These are phyloP conservation scores for Ceratina australensis DNA, from an alignment of 1,140 invertebrate genomes.

Conservation along the genomic window DNA sequence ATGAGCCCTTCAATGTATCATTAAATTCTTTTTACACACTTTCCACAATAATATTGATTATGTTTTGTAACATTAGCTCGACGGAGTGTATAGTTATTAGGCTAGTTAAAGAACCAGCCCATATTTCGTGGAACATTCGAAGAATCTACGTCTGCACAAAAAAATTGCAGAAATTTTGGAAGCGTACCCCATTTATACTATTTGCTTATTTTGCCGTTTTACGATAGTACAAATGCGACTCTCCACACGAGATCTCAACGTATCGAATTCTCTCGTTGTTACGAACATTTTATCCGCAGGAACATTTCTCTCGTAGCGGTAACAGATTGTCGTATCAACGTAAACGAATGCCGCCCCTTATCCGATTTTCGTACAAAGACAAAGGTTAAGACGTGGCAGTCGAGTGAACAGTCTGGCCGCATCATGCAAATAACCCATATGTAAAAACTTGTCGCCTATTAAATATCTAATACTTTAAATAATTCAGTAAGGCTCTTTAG, in stretches of 20 bases:
- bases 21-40: slow-evolving; percentile 39
- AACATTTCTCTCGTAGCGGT: slow-evolving; percentile 47
- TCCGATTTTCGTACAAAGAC: slow-evolving; percentile 25
- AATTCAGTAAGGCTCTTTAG: slow-evolving; percentile 42
- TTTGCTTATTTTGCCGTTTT: slow-evolving; percentile 4
- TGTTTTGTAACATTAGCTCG: slow-evolving; percentile 43
- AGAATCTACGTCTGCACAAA: slow-evolving; percentile 39
- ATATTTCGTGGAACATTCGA: slow-evolving; percentile 43
- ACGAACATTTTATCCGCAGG: slow-evolving; percentile 39
- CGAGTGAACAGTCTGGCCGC: slow-evolving; percentile 42
- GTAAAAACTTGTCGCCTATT: slow-evolving; percentile 33
- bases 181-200: slow-evolving; percentile 33
- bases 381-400: slow-evolving; percentile 48
- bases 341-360: slow-evolving; percentile 41
- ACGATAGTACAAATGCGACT: slow-evolving; percentile 1
- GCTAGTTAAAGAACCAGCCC: slow-evolving; percentile 32
- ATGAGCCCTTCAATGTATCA: slow-evolving; percentile 10
- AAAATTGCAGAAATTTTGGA: slow-evolving; percentile 41
- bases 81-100: slow-evolving; percentile 50
- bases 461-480: slow-evolving; percentile 38
- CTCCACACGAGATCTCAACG: background rate
- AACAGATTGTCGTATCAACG: slow-evolving; percentile 40
- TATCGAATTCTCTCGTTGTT: slow-evolving; percentile 25
- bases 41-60: slow-evolving; percentile 33
- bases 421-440: slow-evolving; percentile 41